Evolutionary conservation across 1,140 invertebrate genomes (phyloP).

Genomic region (Ridgeia piscesae): DNA sequence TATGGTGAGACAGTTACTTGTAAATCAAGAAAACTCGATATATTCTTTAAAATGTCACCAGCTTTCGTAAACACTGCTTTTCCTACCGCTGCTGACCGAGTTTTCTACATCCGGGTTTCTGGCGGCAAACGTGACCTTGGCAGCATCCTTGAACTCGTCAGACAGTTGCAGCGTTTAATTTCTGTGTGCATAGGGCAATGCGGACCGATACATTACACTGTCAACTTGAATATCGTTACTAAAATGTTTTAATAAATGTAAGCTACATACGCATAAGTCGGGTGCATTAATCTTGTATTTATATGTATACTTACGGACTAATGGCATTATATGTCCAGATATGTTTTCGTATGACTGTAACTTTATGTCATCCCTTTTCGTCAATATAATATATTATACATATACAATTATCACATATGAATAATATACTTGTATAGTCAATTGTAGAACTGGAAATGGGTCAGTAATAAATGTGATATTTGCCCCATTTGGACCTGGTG

Average conservation of each 20-base stretch:
- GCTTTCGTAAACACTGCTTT: not conserved
- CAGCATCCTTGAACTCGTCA: not conserved
- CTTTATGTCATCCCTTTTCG: no score
- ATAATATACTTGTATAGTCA: no score
- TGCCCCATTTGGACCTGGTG: no score
- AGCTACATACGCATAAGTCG: not conserved
- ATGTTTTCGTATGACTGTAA: no score
- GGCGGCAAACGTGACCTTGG: constrained; percentile 2
- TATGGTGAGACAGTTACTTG: not conserved
- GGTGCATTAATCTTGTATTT: not conserved
- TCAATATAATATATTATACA: no score
- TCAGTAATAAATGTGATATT: no score
- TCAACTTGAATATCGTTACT: not conserved
- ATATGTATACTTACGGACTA: not conserved
- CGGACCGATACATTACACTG: not conserved
- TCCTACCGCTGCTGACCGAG: not conserved
- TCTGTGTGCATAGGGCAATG: not conserved
- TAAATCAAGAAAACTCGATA: not conserved
- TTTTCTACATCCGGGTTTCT: constrained; percentile 1
- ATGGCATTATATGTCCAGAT: no score
- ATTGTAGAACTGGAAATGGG: no score
- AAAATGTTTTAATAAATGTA: not conserved
- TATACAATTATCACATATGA: no score
- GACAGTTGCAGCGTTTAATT: not conserved
- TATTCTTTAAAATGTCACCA: not conserved